Evolutionary conservation across 2,113 vertebrate species (phyloP).

Genomic region (Urocitellus parryii): DNA sequence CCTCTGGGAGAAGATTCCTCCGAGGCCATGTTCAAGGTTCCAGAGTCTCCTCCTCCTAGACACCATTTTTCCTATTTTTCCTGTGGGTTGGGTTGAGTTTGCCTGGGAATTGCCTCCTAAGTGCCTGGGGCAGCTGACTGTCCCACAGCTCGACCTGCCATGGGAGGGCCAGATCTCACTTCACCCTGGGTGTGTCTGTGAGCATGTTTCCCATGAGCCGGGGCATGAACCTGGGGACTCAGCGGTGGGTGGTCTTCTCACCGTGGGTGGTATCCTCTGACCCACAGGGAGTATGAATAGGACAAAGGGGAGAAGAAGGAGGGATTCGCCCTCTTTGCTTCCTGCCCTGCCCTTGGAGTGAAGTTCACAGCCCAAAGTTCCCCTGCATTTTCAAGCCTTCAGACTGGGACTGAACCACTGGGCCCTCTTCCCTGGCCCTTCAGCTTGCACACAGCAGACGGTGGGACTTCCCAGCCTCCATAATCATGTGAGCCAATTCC

Average conservation of each 20-base stretch:
- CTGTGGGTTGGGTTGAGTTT: background rate
- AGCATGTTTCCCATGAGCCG: background rate
- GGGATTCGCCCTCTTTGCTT: background rate
- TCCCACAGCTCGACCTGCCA: background rate
- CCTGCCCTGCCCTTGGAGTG: background rate
- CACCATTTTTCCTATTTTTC: background rate
- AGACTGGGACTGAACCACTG: background rate
- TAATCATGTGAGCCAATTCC: background rate
- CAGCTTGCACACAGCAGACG: no score
- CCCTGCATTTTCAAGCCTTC: background rate
- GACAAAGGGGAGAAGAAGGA: background rate
- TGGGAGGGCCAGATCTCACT: no score
- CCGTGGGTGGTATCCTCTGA: rapidly evolving
- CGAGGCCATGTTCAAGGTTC: no score
- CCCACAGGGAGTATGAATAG: background rate
- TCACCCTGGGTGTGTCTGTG: background rate
- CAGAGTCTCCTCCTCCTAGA: rapidly evolving
- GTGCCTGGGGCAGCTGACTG: no score
- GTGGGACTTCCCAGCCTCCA: background rate
- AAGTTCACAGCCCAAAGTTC: background rate
- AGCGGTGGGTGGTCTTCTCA: background rate
- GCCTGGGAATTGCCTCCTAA: background rate
- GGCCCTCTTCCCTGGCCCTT: background rate
- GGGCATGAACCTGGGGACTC: background rate
- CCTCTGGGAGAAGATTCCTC: background rate